Conservation (phyloP, 2,888 invertebrate genomes). For the Sipha maydis region DNA sequence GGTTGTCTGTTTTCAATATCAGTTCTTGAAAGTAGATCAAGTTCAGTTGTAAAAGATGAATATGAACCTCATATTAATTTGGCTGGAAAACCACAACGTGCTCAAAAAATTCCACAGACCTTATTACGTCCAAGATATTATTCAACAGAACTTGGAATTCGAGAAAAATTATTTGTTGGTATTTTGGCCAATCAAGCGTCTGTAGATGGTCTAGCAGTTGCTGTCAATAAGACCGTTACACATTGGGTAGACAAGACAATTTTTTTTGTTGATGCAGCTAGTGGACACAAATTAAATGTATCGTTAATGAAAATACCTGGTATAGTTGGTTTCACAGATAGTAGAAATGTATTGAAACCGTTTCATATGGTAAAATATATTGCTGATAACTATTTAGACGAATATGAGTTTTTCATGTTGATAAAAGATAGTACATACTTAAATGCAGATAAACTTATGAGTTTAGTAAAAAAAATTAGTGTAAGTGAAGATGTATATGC, state of each 20-base stretch:
- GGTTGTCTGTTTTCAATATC: constrained; percentile 63
- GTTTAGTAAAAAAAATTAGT: constrained; percentile 81
- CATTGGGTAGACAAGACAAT: constrained; percentile 85
- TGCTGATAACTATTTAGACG: constrained; percentile 86
- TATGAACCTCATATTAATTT: constrained; percentile 70
- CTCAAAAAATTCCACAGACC: constrained; percentile 71
- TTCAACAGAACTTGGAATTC: constrained; percentile 93
- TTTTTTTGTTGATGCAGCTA: constrained; percentile 76
- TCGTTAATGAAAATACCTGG: constrained; percentile 71
- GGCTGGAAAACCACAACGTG: constrained; percentile 69
- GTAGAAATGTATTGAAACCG: constrained; percentile 78
- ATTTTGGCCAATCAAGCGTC: constrained; percentile 82
- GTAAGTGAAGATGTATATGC: constrained; percentile 87
- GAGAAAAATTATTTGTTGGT: constrained; percentile 87
- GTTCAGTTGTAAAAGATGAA: constrained; percentile 66
- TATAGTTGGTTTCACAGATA: constrained; percentile 89
- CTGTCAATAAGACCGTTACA: constrained; percentile 88
- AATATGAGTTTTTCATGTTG: constrained; percentile 92
- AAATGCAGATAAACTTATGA: constrained; percentile 79
- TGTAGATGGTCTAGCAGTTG: constrained; percentile 78
- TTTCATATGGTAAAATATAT: constrained; percentile 91
- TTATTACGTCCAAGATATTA: constrained; percentile 90
- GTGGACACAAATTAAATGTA: constrained; percentile 68
- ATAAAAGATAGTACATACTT: constrained; percentile 86
- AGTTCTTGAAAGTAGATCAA: constrained; percentile 61